Percentiles rank a stretch among this genome's conserved stretches.
Evolutionary conservation across 2,888 invertebrate species (phyloP).

Genomic region (Tetranychus piercei): DNA sequence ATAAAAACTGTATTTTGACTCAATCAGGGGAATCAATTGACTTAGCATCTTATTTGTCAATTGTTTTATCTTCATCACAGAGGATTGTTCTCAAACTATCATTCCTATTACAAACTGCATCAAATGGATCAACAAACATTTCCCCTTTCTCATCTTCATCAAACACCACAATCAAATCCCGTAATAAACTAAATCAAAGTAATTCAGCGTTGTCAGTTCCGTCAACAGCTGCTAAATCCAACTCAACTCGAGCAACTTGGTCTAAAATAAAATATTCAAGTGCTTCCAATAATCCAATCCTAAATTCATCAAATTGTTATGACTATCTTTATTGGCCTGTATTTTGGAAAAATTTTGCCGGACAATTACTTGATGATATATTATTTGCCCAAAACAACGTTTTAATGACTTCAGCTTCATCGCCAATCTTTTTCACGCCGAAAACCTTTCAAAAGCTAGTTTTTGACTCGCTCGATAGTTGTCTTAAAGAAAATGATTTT

Average conservation of each 20-base stretch:
- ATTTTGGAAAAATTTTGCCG: slow-evolving; percentile 4
- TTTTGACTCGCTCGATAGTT: not conserved
- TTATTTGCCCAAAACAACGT: not conserved
- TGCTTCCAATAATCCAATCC: not conserved
- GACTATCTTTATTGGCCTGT: not conserved
- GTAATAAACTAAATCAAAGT: not conserved
- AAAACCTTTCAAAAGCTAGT: not conserved
- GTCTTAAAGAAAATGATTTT: not conserved
- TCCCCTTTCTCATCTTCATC: not conserved
- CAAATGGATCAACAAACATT: not conserved
- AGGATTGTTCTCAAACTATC: not conserved
- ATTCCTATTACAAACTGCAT: not conserved
- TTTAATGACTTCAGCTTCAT: not conserved
- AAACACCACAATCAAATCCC: not conserved
- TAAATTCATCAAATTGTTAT: not conserved
- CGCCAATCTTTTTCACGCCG: not conserved
- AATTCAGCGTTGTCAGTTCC: not conserved
- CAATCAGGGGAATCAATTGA: not conserved
- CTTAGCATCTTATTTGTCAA: not conserved
- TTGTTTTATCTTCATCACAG: slow-evolving; percentile 6
- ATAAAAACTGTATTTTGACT: not conserved
- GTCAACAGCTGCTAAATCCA: not conserved
- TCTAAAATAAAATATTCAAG: not conserved
- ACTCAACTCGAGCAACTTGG: not conserved
- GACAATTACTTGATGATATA: not conserved